Evolutionary conservation across 2,888 invertebrate genomes (phyloP), one percentile per base, ranked within the genome.

Genomic region (Latheticus oryzae): DNA sequence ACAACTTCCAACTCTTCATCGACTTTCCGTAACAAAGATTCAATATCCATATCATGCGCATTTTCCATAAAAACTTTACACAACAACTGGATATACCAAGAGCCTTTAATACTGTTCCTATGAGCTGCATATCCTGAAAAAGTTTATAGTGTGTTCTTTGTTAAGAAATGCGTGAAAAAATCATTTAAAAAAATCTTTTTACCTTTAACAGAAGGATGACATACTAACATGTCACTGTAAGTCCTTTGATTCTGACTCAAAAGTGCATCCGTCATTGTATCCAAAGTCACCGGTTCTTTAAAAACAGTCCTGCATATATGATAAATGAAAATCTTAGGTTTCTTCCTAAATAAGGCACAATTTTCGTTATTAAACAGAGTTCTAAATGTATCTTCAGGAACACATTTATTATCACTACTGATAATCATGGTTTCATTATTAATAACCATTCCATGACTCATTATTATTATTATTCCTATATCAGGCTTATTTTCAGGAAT

Each of bases 271-370:
- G 51, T 58, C 19, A 32, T 21, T 3, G 38, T 32, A 2, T 21
- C 28, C 16, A 8, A 7, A 16, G 7, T 40, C 16, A 23, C 33
- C 5, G 17, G 28, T n/a, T 35, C n/a, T 33, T 11, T 21, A 2
- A 53, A 37, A 51, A 69, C 69, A 68, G 69, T 79, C 84, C 87
- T 83, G 76, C 89, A 90, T 52, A 84, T 83, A 71, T 89, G 89
- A 71, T 88, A 88, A 57, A 90, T 80, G 67, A 90, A 84, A 47
- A 90, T 83, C 78, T 90, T 90, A 8, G 89, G 89, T 68, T 87
- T 84, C 32, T 82, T 79, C 15, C 77, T 69, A 58, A 88, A 80
- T 45, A 76, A 73, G 1, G 80, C 79, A 72, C 87, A 85, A 56
- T 79, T 79, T 23, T 74, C 69, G 71, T 87, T 85, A 67, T 81